A percentile compares a stretch with the other conserved stretches of the same genome.
Conservation (phyloP, 2,113 vertebrate species). For the Macaca nemestrina region DNA sequence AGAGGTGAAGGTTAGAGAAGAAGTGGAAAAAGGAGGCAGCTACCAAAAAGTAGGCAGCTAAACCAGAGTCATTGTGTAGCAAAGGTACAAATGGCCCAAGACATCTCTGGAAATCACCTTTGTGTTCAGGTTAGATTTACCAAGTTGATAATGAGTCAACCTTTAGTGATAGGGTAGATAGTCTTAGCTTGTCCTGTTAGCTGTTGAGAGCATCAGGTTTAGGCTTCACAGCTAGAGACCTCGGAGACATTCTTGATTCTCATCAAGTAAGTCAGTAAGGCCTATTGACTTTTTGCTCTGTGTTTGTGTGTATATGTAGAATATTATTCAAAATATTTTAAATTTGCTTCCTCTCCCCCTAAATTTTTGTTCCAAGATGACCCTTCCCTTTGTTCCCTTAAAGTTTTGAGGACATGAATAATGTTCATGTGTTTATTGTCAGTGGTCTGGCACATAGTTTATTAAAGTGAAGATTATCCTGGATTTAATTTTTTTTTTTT, state of each 20-base stretch:
- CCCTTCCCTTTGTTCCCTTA: not conserved
- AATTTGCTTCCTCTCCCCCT: not conserved
- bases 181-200: not conserved
- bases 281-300: not conserved
- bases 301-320: not conserved
- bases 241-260: not conserved
- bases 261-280: not conserved
- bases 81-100: not conserved
- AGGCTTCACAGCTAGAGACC: not conserved
- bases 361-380: not conserved
- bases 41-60: not conserved
- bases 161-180: not conserved
- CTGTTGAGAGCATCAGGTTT: not conserved
- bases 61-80: not conserved
- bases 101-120: not conserved
- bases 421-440: not conserved
- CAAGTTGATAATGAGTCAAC: not conserved
- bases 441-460: not conserved
- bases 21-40: not conserved
- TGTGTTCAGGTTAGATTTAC: not conserved
- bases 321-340: not conserved
- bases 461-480: constrained; percentile 10
- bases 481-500: not conserved
- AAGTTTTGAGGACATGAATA: not conserved
- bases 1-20: not conserved